Conservation (phyloP, 1,140 invertebrate genomes). For the Diorhabda elongata region DNA sequence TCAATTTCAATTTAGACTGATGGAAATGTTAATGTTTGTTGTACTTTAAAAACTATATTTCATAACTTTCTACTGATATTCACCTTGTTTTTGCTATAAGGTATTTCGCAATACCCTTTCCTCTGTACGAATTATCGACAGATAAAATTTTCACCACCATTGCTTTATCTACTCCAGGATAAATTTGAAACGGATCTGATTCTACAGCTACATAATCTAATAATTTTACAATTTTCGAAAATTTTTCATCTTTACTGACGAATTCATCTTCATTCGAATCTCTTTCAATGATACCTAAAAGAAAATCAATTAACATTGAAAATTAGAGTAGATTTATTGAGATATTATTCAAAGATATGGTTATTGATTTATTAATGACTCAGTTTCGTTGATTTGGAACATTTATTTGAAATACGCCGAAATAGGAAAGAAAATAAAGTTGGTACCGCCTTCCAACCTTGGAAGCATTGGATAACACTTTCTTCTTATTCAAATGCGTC, state of each 20-base stretch:
- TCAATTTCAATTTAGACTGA: too few relatives aligned
- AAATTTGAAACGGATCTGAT: constrained; percentile 54
- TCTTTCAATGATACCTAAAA: constrained; percentile 10
- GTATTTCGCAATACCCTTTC: constrained; percentile 61
- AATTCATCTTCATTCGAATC: constrained; percentile 41
- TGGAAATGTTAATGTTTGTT: too few relatives aligned
- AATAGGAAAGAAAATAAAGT: too few relatives aligned
- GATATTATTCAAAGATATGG: too few relatives aligned
- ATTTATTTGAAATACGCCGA: too few relatives aligned
- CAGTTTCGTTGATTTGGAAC: too few relatives aligned
- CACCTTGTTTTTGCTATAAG: constrained; percentile 63
- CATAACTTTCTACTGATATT: too few relatives aligned
- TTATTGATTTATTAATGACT: too few relatives aligned
- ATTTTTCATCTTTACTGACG: constrained; percentile 56
- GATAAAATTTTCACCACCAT: constrained; percentile 64
- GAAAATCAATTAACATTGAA: neutral
- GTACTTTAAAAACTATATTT: too few relatives aligned
- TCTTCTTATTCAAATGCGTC: too few relatives aligned
- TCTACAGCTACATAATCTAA: constrained; percentile 56
- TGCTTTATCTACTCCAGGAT: constrained; percentile 53
- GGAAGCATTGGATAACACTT: too few relatives aligned
- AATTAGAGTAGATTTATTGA: neutral
- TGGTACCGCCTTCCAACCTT: too few relatives aligned
- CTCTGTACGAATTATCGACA: constrained; percentile 61
- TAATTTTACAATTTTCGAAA: constrained; percentile 59